phyloP scores from a whole-genome alignment of 2,888 invertebrate genomes.

The Euproctis similis region DNA sequence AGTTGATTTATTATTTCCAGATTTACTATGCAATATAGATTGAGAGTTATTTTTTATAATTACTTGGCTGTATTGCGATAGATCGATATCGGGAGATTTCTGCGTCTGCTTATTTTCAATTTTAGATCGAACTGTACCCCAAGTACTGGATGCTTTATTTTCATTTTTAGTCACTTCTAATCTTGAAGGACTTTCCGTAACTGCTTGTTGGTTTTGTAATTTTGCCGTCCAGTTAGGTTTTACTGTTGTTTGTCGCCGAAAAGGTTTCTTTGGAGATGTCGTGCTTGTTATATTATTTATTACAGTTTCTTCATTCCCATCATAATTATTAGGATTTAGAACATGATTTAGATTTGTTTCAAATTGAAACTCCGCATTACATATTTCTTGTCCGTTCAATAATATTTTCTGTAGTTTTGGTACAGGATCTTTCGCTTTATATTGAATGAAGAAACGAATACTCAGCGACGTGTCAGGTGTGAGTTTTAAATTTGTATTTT shows the following conservation, averaged over 20 bases:
- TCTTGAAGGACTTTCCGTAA: constrained; percentile 3
- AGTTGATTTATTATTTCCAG: neutral
- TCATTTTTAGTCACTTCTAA: neutral
- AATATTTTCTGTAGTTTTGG: constrained; percentile 65
- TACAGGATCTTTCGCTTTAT: constrained; percentile 38
- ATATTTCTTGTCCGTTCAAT: constrained; percentile 75
- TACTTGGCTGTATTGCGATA: constrained; percentile 1
- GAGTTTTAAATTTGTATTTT: constrained; percentile 69
- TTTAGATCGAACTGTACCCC: neutral
- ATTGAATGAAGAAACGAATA: constrained; percentile 76
- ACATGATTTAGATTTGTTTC: neutral
- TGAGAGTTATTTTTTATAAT: neutral
- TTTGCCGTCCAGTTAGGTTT: constrained; percentile 4
- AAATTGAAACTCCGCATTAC: constrained; percentile 28
- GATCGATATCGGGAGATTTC: neutral
- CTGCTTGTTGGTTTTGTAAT: neutral
- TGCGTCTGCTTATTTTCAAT: neutral
- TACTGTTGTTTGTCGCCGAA: constrained; percentile 5
- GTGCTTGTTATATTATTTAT: constrained; percentile 1
- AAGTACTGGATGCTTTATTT: neutral
- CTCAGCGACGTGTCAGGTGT: constrained; percentile 64
- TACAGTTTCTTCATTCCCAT: neutral
- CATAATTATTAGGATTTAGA: neutral
- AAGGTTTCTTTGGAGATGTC: constrained; percentile 1
- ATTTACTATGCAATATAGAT: neutral